Evolutionary conservation across 2,888 invertebrate genomes (phyloP), one percentile per base, ranked within the genome.

Genomic region (Metopia argyrocephala): DNA sequence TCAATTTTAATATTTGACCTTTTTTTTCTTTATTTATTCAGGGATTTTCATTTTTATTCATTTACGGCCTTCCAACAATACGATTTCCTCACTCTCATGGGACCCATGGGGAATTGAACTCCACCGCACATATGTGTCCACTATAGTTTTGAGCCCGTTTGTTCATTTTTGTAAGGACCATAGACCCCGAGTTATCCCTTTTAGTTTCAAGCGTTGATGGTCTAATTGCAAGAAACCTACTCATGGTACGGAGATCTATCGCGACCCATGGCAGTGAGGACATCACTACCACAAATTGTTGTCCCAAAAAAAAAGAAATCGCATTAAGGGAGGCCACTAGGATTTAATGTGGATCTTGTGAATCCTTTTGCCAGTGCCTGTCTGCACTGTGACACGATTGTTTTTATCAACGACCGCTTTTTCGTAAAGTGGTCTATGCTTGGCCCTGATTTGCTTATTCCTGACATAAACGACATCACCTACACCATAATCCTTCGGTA

Each of bases 361-460:
- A 52, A 52, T 56, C 20, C 25, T 56, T 56, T 56, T 56, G 4
- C 7, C 7, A 56, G 27, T 56, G 15, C 15, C 25, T 12, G 54
- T 25, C 54, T 18, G 20, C n/a, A n/a, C n/a, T n/a, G n/a, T n/a
- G n/a, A n/a, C n/a, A 1, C 20, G 45, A 25, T 52, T 52, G 21
- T 52, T 21, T 27, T 38, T 48, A 31, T 28, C 15, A 12, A 48
- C 18, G 9, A 52, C 31, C 38, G n/a, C 52, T 54, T 66, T 27
- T 20, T 12, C 12, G 23, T 52, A 66, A 27, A 56, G 54, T 18
- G 54, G 27, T 56, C 20, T 27, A n/a, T 25, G 18, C 25, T 56
- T 56, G 12, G 28, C 15, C 18, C 52, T 66, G 18, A 66, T 66
- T 12, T 66, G 52, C 25, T 52, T 66, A 18, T 52, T 65, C 23